Base-by-base conservation (phyloP, 2,113 vertebrate genomes). In the Felis chaus region DNA sequence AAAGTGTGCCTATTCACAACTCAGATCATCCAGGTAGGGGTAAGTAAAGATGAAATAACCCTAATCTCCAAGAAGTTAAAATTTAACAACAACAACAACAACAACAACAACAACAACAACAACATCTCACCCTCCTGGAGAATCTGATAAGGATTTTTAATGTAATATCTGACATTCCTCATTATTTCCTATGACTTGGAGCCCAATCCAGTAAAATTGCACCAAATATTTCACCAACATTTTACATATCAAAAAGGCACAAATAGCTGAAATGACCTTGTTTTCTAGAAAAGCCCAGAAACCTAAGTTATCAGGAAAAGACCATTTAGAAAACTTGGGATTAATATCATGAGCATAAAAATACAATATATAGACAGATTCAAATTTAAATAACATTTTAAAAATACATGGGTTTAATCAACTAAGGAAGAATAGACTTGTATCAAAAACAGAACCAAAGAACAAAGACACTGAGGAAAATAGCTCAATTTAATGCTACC, bases 361-460 rank as follows among this genome's bases (percentile, higher is more conserved):
- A 83, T 73, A 78, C 1, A 82, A 33, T 18, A 33, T 33, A 39
- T 19, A 92, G 0, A 36, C 16, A 66, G 3, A 16, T 61, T 92
- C 15, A 81, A 85, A n/a, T 81, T 91, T 33, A 78, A 92, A 71
- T 79, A 69, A 53, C 14, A 74, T 79, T 85, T 95, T 82, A 93
- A 45, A 95, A 73, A 83, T 65, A 96, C 82, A 19, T 48, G 91
- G 39, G 12, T 76, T 94, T 79, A 95, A 85, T n/a, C 4, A 83
- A 66, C 27, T 91, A 45, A 92, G 68, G 50, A 86, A 89, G 5
- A 95, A 63, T 19, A 86, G 15, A 11, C 21, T 95, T 74, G 5
- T 41, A 74, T 55, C 23, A 94, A 95, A 95, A 84, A 65, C 21
- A 96, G 45, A 97, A 81, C 4, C 12, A 85, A 93, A 88, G 10